Percentiles rank a stretch among this genome's conserved stretches.
Evolutionary conservation across 2,113 vertebrate genomes (phyloP).

Genomic region (Polyodon spathula): DNA sequence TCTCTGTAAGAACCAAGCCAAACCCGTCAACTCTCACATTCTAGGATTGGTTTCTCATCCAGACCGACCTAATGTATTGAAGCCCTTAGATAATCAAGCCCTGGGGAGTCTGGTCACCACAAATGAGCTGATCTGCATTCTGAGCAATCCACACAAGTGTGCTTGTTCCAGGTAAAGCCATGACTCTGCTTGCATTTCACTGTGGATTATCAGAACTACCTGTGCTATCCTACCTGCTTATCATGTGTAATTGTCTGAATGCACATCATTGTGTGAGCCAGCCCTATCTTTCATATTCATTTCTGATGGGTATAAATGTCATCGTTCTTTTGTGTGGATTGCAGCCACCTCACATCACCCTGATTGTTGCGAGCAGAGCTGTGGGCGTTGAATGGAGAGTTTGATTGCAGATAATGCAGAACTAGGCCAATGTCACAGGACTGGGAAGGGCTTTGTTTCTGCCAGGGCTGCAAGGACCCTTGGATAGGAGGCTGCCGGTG

Average conservation of each 20-base stretch:
- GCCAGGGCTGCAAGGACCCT: too few relatives aligned
- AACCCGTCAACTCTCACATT: constrained; percentile 52
- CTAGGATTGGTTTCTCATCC: constrained; percentile 57
- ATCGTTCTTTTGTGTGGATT: constrained; percentile 53
- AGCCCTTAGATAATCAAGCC: constrained; percentile 29
- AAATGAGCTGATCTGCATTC: too few relatives aligned
- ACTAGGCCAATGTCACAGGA: constrained; percentile 48
- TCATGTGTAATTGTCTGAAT: constrained; percentile 54
- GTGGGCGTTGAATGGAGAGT: constrained; percentile 53
- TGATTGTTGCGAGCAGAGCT: constrained; percentile 49
- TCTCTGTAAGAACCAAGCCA: constrained; percentile 33
- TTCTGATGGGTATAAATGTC: constrained; percentile 61
- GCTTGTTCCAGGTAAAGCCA: too few relatives aligned
- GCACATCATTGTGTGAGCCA: constrained; percentile 41
- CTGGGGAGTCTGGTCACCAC: too few relatives aligned
- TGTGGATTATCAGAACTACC: too few relatives aligned
- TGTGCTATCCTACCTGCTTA: constrained; percentile 48
- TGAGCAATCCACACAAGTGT: too few relatives aligned
- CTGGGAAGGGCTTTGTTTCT: too few relatives aligned
- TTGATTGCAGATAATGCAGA: constrained; percentile 66
- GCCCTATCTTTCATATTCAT: constrained; percentile 42
- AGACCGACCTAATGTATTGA: constrained; percentile 51
- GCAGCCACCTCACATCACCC: constrained; percentile 53
- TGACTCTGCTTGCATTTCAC: too few relatives aligned
- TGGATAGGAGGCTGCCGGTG: constrained; percentile 43